These are phyloP conservation scores for Poeciliopsis infans DNA, from an alignment of 2,797 vertebrate genomes.

Conservation along the genomic window DNA sequence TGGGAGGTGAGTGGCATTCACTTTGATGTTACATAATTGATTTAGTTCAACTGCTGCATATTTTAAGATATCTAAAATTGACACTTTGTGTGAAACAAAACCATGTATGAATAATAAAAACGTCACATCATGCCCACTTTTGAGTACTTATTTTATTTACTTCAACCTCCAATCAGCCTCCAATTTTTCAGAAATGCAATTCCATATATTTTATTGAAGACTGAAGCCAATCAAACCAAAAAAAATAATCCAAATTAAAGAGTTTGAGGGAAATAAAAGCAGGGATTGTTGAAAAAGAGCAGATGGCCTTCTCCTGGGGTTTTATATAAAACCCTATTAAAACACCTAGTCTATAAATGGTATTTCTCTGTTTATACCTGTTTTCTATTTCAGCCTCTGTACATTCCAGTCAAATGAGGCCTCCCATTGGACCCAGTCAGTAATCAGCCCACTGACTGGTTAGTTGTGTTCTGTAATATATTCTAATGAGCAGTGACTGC, in stretches of 20 bases:
- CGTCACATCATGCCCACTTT: not conserved
- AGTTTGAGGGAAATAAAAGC: not conserved
- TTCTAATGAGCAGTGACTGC: constrained; percentile 83
- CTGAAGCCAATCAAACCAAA: not conserved
- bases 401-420: constrained; percentile 84
- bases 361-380: constrained; percentile 75
- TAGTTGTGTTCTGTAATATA: constrained; percentile 85
- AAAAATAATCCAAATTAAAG: not conserved
- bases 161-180: not conserved
- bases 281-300: not conserved
- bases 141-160: not conserved
- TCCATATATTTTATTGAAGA: not conserved
- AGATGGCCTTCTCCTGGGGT: not conserved
- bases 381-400: constrained; percentile 73
- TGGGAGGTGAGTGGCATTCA: not conserved
- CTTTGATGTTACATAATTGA: not conserved
- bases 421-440: constrained; percentile 81
- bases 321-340: constrained; percentile 45
- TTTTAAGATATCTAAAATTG: not conserved
- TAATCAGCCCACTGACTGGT: constrained; percentile 81
- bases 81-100: not conserved
- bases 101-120: not conserved
- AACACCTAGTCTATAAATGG: constrained; percentile 63
- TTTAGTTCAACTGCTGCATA: constrained; percentile 16
- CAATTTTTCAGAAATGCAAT: not conserved